Percentiles rank a stretch among this genome's conserved stretches.
These are phyloP conservation scores for Eucriotettix oculatus DNA, from an alignment of 2,888 invertebrate genomes.

Conservation along the genomic window DNA sequence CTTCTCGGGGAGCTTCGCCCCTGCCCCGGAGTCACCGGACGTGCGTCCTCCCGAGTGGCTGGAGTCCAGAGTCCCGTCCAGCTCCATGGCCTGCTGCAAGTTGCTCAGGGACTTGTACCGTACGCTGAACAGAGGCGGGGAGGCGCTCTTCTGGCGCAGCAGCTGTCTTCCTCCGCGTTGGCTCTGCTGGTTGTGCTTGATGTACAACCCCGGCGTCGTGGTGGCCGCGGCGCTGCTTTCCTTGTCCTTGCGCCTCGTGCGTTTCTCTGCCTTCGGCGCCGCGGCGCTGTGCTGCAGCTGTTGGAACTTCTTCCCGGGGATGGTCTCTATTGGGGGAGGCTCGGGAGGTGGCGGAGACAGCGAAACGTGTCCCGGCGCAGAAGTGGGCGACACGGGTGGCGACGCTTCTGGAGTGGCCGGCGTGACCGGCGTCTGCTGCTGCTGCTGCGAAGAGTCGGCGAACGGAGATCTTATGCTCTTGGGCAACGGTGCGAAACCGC, in stretches of 20 bases:
- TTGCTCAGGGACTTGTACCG: constrained; percentile 50
- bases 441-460: constrained; percentile 22
- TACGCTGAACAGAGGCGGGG: constrained; percentile 51
- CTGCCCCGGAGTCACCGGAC: constrained; percentile 65
- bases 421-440: constrained; percentile 6
- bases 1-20: constrained; percentile 66
- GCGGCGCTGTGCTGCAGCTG: constrained; percentile 5
- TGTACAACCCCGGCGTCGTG: constrained; percentile 40
- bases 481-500: constrained; percentile 81
- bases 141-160: constrained; percentile 35
- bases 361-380: constrained; percentile 14
- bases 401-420: constrained; percentile 20
- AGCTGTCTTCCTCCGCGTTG: constrained; percentile 52
- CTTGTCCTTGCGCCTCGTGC: constrained; percentile 41
- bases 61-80: constrained; percentile 74
- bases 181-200: constrained; percentile 55
- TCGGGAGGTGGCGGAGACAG: constrained; percentile 51
- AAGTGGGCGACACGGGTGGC: constrained; percentile 17
- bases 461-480: constrained; percentile 58
- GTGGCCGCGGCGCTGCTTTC: background rate
- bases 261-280: constrained; percentile 44
- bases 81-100: constrained; percentile 29
- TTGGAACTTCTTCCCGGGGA: constrained; percentile 60
- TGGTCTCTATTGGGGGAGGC: constrained; percentile 83
- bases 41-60: constrained; percentile 77